phyloP scores from a whole-genome alignment of 2,113 vertebrate species.

The Hemicordylus capensis region DNA sequence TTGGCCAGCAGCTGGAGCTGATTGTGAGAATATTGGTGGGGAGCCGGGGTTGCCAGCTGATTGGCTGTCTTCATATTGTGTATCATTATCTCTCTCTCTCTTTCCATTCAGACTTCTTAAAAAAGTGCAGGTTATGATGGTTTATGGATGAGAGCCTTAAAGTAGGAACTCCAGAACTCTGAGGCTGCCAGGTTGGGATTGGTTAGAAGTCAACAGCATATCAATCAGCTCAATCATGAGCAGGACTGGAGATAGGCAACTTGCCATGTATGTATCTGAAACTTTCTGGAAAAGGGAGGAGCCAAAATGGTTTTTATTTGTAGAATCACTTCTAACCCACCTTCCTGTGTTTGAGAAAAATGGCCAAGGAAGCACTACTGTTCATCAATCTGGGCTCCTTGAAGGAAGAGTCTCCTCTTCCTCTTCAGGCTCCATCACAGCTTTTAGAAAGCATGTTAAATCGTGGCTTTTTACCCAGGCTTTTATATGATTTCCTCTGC shows the following conservation, averaged over 20 bases:
- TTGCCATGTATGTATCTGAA: conserved; percentile 23
- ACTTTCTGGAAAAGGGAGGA: conserved; percentile 33
- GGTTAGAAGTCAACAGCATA: conserved; percentile 53
- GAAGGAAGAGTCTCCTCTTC: too few relatives aligned
- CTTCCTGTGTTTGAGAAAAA: too few relatives aligned
- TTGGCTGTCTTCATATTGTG: conserved; percentile 44
- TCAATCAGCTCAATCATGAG: conserved; percentile 41
- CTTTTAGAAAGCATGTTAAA: too few relatives aligned
- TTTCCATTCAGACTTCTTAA: conserved; percentile 21
- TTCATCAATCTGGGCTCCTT: too few relatives aligned
- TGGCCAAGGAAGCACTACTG: too few relatives aligned
- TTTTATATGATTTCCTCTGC: too few relatives aligned
- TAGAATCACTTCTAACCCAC: too few relatives aligned
- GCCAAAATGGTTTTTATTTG: too few relatives aligned
- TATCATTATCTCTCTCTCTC: conserved; percentile 57
- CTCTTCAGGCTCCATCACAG: too few relatives aligned
- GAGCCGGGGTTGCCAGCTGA: conserved; percentile 39
- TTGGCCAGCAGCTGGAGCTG: conserved; percentile 80
- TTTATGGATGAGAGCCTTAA: conserved; percentile 52
- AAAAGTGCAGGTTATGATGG: conserved; percentile 44
- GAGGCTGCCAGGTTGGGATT: conserved; percentile 38
- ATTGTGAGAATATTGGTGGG: conserved; percentile 62
- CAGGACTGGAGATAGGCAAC: conserved; percentile 54
- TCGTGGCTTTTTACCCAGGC: too few relatives aligned
- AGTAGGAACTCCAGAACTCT: conserved; percentile 43